These are phyloP conservation scores for Catotricha subobsoleta DNA, from an alignment of 2,888 invertebrate genomes.

Conservation along the genomic window DNA sequence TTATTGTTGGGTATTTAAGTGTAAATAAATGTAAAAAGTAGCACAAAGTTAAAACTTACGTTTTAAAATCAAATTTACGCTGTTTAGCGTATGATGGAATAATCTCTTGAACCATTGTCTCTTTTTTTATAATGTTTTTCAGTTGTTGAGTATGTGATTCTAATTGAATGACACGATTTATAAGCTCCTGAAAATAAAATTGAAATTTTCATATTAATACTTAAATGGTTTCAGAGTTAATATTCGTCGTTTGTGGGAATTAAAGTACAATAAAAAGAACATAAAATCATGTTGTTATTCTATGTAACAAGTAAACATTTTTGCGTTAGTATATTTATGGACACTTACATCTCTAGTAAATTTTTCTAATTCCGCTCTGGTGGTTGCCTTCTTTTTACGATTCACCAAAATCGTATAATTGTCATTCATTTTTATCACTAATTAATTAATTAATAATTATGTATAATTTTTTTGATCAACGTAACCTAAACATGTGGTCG, in stretches of 20 bases:
- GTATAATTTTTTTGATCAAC: too few species aligned
- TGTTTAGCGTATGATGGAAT: constrained; percentile 11
- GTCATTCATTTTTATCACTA: constrained; percentile 5
- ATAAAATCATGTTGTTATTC: not conserved
- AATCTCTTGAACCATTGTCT: constrained; percentile 21
- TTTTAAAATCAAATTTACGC: constrained; percentile 19
- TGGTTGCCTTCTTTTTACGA: constrained; percentile 24
- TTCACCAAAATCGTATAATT: constrained; percentile 15
- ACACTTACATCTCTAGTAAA: constrained; percentile 30
- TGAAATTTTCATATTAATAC: not conserved
- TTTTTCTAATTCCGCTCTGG: constrained; percentile 29
- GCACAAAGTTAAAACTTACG: not conserved
- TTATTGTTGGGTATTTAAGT: constrained; percentile 10
- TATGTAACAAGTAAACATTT: too few species aligned
- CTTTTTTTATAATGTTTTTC: constrained; percentile 46
- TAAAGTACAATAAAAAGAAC: too few species aligned
- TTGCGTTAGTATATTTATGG: not conserved
- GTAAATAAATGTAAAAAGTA: not conserved
- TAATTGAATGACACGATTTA: constrained; percentile 49
- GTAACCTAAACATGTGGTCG: too few species aligned
- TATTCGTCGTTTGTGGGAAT: too few species aligned
- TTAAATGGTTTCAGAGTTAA: too few species aligned
- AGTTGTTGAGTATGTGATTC: constrained; percentile 65
- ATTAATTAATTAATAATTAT: too few species aligned
- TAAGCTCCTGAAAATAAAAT: constrained; percentile 38